phyloP scores from a whole-genome alignment of 2,113 vertebrate species.

The Acrocephalus kingi region DNA sequence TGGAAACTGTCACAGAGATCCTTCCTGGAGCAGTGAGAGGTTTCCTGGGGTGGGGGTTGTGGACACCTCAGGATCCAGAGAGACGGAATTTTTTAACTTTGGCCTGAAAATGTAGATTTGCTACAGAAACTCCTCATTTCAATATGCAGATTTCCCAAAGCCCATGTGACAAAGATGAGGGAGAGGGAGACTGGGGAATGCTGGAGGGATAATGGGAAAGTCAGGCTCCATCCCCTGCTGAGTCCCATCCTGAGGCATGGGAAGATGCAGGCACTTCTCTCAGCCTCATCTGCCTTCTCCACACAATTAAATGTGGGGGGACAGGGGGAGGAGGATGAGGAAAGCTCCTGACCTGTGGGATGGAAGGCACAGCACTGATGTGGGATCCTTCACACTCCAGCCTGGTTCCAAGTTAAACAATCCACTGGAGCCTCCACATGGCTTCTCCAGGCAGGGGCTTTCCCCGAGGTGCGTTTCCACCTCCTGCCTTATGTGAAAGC shows the following conservation, averaged over 20 bases:
- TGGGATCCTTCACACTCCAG: neutral
- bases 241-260: neutral
- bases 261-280: neutral
- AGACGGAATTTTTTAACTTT: neutral
- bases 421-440: neutral
- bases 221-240: neutral
- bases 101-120: neutral
- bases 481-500: neutral
- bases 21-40: neutral
- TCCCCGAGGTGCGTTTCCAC: neutral
- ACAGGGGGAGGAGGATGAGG: neutral
- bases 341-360: neutral
- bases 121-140: neutral
- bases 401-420: constrained; percentile 16
- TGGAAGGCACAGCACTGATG: neutral
- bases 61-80: neutral
- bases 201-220: neutral
- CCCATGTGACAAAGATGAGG: neutral
- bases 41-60: neutral
- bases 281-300: neutral
- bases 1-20: neutral
- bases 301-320: fast-evolving
- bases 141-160: neutral
- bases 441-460: neutral
- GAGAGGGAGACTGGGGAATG: neutral